These are phyloP conservation scores for Ophion obscuratus DNA, from an alignment of 2,888 invertebrate species.

Conservation along the genomic window DNA sequence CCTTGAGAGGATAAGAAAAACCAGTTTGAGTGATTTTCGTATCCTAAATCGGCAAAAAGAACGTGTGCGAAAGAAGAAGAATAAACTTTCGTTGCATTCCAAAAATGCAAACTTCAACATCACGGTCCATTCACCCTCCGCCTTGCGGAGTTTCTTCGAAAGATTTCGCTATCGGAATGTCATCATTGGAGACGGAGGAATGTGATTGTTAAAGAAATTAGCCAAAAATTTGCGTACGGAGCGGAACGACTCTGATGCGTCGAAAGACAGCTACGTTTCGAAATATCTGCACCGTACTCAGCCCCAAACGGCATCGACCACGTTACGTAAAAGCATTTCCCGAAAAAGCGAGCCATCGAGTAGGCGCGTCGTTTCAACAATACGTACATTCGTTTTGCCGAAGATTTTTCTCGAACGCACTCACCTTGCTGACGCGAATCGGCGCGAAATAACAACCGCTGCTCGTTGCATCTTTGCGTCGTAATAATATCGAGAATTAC, in stretches of 20 bases:
- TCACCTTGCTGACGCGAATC: constrained; percentile 80
- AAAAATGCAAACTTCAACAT: too few species aligned
- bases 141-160: too few species aligned
- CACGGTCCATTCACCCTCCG: too few species aligned
- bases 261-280: neutral
- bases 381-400: neutral
- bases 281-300: neutral
- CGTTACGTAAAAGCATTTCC: neutral
- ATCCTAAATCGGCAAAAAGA: too few species aligned
- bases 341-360: neutral
- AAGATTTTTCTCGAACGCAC: neutral
- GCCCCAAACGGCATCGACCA: neutral
- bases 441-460: constrained; percentile 73
- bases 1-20: too few species aligned
- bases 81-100: too few species aligned
- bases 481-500: constrained; percentile 35
- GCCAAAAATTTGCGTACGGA: neutral
- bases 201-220: too few species aligned
- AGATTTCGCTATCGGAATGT: too few species aligned
- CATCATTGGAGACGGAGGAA: too few species aligned
- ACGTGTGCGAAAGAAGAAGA: too few species aligned
- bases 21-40: too few species aligned
- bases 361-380: neutral
- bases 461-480: constrained; percentile 77
- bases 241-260: neutral